Evolutionary conservation across 2,797 vertebrate genomes (phyloP), one percentile per base, ranked within the genome.

Genomic region (Neopelma chrysocephalum): DNA sequence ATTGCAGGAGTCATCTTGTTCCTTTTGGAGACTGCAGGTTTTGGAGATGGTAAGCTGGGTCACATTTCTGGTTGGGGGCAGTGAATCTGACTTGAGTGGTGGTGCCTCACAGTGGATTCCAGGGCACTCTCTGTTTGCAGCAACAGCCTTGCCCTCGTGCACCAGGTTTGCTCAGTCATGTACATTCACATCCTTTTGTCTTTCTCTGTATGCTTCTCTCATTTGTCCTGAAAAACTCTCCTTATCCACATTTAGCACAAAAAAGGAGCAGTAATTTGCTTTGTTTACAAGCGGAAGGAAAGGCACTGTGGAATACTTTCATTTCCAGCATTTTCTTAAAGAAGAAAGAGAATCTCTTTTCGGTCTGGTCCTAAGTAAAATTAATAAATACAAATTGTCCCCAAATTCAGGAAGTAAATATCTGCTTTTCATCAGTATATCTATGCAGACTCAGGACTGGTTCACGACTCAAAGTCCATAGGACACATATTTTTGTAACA

Each of bases 11-110:
- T 69, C 54, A 72, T 68, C 31, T 45, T 77, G 29, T 61, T 3
- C 1, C 7, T 82, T 69, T 61, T 61, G 66, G 48, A 80, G 64
- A 8, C 50, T 48, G 36, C n/a, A 60, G 62, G 54, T 25, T 54
- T 31, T n/a, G 27, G 60, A 51, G 58, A 13, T 57, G 12, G 36
- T 48, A 11, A 53, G 27, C 51, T 53, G 78, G 38, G 54, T 82
- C 2, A 1, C 1, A 0, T 19, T 66, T 23, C 76, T 22, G 3
- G 58, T 34, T 0, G 0, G 22, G 31, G 42, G 21, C 53, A 48
- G 64, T 13, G 27, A 34, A 61, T 43, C 82, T 68, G 68, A 12
- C 8, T 11, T 10, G 45, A 12, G 34, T 25, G 7, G 21, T 36
- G n/a, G 21, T 53, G 23, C 14, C 40, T 78, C 6, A 3, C 29